A percentile compares a stretch with the other conserved stretches of the same genome.
These are phyloP conservation scores for Alentia gelatinosa DNA, from an alignment of 2,888 invertebrate species.

Conservation along the genomic window DNA sequence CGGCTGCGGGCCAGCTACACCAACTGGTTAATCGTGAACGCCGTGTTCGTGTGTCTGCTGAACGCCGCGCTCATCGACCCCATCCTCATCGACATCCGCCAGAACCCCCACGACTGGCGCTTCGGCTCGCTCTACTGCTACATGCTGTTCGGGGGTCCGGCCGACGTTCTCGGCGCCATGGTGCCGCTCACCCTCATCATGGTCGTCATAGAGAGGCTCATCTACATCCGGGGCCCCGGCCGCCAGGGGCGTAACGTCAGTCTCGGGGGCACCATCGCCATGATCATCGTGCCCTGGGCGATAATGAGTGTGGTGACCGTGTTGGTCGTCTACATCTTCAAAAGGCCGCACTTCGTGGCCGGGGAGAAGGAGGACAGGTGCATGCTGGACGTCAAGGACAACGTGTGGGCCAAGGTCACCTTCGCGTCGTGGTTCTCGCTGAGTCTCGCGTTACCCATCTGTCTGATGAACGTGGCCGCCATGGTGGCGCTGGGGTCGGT, in stretches of 20 bases:
- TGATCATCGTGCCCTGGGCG: conserved; percentile 30
- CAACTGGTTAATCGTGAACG: conserved; percentile 36
- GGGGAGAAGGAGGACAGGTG: background rate
- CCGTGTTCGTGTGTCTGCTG: conserved; percentile 23
- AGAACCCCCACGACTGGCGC: conserved; percentile 13
- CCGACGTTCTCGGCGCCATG: conserved; percentile 42
- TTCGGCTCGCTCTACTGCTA: conserved; percentile 38
- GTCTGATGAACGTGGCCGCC: background rate
- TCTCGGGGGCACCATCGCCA: background rate
- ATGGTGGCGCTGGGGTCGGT: conserved; percentile 30
- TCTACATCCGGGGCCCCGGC: conserved; percentile 14
- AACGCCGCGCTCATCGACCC: conserved; percentile 24
- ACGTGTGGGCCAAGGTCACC: conserved; percentile 14
- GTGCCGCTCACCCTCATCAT: conserved; percentile 13
- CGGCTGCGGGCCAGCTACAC: conserved; percentile 4
- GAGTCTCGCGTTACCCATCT: background rate
- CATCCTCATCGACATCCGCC: conserved; percentile 36
- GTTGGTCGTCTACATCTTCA: conserved; percentile 32
- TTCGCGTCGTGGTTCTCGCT: conserved; percentile 27
- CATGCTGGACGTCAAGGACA: background rate
- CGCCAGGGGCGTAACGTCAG: background rate
- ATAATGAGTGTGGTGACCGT: conserved; percentile 15
- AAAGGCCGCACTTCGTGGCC: background rate
- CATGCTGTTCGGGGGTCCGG: conserved; percentile 32
- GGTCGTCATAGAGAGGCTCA: conserved; percentile 21